A percentile compares a stretch with the other conserved stretches of the same genome.
phyloP scores from a whole-genome alignment of 2,888 invertebrate species.

The Plebejus argus region DNA sequence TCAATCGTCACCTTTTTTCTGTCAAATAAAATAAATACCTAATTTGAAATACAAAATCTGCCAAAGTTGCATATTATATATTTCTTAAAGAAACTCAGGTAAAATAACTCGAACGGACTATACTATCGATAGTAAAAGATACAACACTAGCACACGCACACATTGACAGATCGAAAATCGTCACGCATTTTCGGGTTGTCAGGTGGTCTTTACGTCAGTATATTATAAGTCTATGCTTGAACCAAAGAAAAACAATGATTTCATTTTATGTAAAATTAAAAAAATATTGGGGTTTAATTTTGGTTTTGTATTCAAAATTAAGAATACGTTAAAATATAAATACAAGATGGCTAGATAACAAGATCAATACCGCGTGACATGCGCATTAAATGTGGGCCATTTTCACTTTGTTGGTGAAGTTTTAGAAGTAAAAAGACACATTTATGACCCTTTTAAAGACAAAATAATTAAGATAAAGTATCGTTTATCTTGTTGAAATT shows the following conservation, averaged over 20 bases:
- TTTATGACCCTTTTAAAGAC: slow-evolving; percentile 14
- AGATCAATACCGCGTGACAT: slow-evolving; percentile 75
- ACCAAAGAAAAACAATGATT: background rate
- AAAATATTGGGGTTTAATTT: background rate
- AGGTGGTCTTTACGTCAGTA: too few relatives aligned
- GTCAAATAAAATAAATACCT: too few relatives aligned
- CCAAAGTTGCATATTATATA: too few relatives aligned
- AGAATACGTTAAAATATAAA: slow-evolving; percentile 42
- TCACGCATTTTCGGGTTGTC: too few relatives aligned
- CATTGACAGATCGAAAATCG: too few relatives aligned
- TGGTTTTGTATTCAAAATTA: background rate
- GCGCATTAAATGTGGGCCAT: slow-evolving; percentile 77
- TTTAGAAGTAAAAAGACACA: slow-evolving; percentile 35
- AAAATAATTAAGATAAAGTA: background rate
- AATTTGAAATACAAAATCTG: too few relatives aligned
- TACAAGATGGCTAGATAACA: slow-evolving; percentile 51
- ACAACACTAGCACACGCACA: too few relatives aligned
- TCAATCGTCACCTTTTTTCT: too few relatives aligned
- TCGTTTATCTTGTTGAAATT: background rate
- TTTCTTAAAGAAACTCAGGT: too few relatives aligned
- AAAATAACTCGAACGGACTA: too few relatives aligned
- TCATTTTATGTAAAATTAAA: background rate
- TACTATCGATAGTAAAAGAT: too few relatives aligned
- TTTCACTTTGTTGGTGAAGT: slow-evolving; percentile 41
- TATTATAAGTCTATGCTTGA: too few relatives aligned